phyloP scores from a whole-genome alignment of 2,888 invertebrate genomes.

The Sthenelais limicola region DNA sequence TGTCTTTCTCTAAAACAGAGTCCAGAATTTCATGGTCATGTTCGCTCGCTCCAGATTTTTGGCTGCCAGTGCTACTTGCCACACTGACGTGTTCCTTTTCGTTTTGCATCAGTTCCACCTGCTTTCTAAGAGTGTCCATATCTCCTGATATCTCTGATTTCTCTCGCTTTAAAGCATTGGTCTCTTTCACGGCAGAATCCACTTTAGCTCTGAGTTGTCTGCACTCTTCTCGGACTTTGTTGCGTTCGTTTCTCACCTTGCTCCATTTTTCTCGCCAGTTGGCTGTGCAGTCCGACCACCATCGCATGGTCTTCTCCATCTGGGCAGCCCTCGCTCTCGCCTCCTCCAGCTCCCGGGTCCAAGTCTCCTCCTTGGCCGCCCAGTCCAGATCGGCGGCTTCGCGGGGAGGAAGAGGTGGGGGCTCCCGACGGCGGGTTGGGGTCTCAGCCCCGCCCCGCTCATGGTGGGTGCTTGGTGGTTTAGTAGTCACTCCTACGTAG shows the following conservation, averaged over 20 bases:
- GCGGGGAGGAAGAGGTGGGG: slow-evolving; percentile 51
- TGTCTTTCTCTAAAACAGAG: slow-evolving; percentile 38
- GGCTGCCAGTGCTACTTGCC: slow-evolving; percentile 45
- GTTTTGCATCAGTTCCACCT: slow-evolving; percentile 71
- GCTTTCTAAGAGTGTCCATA: slow-evolving; percentile 73
- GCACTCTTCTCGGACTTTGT: slow-evolving; percentile 91
- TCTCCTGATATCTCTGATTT: slow-evolving; percentile 85
- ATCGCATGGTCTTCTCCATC: slow-evolving; percentile 99
- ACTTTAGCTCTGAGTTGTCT: slow-evolving; percentile 86
- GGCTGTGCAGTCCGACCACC: slow-evolving; percentile 99
- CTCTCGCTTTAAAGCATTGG: slow-evolving; percentile 82
- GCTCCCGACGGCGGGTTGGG: slow-evolving; percentile 45
- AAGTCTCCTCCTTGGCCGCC: slow-evolving; percentile 51
- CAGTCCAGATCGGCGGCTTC: slow-evolving; percentile 44
- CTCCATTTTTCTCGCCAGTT: slow-evolving; percentile 98
- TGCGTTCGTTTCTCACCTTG: slow-evolving; percentile 86
- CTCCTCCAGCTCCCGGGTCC: slow-evolving; percentile 85
- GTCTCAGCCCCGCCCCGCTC: slow-evolving; percentile 19
- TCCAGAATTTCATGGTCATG: slow-evolving; percentile 38
- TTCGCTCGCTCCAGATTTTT: slow-evolving; percentile 35
- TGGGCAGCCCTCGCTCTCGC: slow-evolving; percentile 94
- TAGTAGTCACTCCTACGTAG: slow-evolving; percentile 45
- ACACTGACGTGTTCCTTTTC: slow-evolving; percentile 47
- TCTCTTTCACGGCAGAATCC: slow-evolving; percentile 75
- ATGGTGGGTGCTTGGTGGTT: slow-evolving; percentile 28